A percentile compares a stretch with the other conserved stretches of the same genome.
Evolutionary conservation across 2,888 invertebrate genomes (phyloP).

Genomic region (Euspilapteryx auroguttella): DNA sequence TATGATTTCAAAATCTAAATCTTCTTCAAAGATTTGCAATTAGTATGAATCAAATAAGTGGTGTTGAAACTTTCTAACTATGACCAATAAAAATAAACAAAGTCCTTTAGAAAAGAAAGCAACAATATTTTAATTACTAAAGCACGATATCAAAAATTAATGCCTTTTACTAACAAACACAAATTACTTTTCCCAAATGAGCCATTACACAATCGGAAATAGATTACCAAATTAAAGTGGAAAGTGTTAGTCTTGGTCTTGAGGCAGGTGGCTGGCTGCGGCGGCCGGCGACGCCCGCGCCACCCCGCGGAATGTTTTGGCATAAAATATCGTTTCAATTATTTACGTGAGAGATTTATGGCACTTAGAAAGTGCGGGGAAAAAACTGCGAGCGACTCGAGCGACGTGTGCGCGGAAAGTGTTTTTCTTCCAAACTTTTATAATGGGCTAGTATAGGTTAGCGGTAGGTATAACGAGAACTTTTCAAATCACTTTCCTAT

Average conservation of each 20-base stretch:
- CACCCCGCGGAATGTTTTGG: constrained; percentile 55
- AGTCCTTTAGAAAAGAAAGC: too few species aligned
- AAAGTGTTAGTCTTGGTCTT: constrained; percentile 44
- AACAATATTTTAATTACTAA: too few species aligned
- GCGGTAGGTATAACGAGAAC: constrained; percentile 51
- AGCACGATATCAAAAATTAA: too few species aligned
- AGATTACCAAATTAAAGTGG: constrained; percentile 62
- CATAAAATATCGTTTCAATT: constrained; percentile 65
- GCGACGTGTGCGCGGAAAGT: constrained; percentile 60
- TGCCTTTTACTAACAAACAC: too few species aligned
- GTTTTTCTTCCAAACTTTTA: constrained; percentile 58
- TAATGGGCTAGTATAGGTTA: too few species aligned
- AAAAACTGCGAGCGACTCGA: constrained; percentile 58
- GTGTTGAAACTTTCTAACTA: too few species aligned
- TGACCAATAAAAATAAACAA: too few species aligned
- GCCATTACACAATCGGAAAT: constrained; percentile 58
- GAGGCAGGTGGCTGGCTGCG: constrained; percentile 38
- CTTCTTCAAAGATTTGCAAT: too few species aligned
- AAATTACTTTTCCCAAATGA: constrained; percentile 1
- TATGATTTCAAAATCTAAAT: too few species aligned
- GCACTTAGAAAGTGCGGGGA: constrained; percentile 60
- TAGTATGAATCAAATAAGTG: too few species aligned
- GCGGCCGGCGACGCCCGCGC: constrained; percentile 32
- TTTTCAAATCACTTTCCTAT: constrained; percentile 58
- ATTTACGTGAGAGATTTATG: constrained; percentile 61